Conservation (phyloP, 2,113 vertebrate genomes). For the Cettia cetti region DNA sequence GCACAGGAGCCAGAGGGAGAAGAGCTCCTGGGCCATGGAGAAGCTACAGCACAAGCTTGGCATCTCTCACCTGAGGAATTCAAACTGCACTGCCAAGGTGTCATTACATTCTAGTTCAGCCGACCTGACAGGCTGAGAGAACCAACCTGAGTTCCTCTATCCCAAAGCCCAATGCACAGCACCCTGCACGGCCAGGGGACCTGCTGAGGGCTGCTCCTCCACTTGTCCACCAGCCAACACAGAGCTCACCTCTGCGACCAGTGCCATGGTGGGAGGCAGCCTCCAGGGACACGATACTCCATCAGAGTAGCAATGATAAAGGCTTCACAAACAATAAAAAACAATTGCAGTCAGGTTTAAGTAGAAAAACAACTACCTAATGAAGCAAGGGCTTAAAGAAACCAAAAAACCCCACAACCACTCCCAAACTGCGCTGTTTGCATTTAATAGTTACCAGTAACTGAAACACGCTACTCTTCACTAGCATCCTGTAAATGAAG, state of each 20-base stretch:
- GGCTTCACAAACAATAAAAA: background rate
- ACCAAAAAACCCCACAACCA: fast-evolving
- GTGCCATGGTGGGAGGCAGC: background rate
- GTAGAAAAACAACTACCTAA: background rate
- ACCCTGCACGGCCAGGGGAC: fast-evolving
- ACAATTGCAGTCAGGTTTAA: background rate
- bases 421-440: background rate
- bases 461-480: background rate
- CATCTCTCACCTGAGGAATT: background rate
- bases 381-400: background rate
- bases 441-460: background rate
- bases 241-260: background rate
- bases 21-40: background rate
- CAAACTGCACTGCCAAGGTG: background rate
- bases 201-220: background rate
- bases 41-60: background rate
- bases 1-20: background rate
- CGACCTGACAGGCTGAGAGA: background rate
- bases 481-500: background rate
- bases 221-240: background rate
- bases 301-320: background rate
- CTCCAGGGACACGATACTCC: background rate
- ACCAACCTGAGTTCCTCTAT: background rate
- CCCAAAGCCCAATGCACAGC: background rate
- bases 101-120: fast-evolving